Conservation (phyloP, 2,888 invertebrate species). For the Tipula unca region DNA sequence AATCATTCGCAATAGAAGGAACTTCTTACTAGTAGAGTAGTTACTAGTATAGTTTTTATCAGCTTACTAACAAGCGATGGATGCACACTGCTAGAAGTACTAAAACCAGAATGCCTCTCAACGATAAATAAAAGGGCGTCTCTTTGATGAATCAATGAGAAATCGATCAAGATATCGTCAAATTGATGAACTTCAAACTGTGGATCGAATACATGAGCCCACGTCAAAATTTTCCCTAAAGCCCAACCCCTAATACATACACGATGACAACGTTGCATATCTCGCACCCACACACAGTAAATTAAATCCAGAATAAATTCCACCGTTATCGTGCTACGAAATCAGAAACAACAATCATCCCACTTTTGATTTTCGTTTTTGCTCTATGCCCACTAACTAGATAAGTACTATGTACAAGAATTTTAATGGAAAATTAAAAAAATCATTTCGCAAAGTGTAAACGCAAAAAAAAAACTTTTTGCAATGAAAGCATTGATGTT, state of each 20-base stretch:
- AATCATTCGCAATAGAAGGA: constrained; percentile 65
- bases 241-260: not conserved
- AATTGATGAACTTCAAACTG: too few relatives aligned
- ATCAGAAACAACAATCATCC: not conserved
- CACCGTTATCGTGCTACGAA: not conserved
- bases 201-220: too few relatives aligned
- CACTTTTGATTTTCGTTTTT: not conserved
- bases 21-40: constrained; percentile 57
- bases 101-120: too few relatives aligned
- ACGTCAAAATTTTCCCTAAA: too few relatives aligned
- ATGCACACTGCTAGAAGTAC: too few relatives aligned
- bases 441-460: not conserved
- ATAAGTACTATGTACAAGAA: too few relatives aligned
- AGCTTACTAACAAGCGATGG: too few relatives aligned
- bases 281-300: not conserved
- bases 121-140: too few relatives aligned
- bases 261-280: not conserved
- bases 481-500: not conserved
- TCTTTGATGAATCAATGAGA: too few relatives aligned
- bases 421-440: constrained; percentile 14
- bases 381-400: too few relatives aligned
- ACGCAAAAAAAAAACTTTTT: not conserved
- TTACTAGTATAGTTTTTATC: too few relatives aligned
- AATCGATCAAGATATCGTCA: too few relatives aligned
- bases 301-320: not conserved